Conservation (phyloP, 2,113 vertebrate genomes). For the Tupaia chinensis region DNA sequence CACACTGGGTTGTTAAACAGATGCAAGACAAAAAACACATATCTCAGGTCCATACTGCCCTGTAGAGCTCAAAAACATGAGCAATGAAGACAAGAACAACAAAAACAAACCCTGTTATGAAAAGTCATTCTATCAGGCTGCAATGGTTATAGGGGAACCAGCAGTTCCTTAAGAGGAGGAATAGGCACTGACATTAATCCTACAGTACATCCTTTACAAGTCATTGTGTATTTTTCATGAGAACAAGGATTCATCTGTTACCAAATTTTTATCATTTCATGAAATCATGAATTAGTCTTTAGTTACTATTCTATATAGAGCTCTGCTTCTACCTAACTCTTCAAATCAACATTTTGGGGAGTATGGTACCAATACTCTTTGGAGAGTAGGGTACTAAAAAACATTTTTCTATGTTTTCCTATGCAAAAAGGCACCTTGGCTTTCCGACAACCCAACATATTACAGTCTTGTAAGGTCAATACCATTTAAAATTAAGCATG, state of each 20-base stretch:
- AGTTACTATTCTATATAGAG: not conserved
- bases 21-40: not conserved
- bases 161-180: not conserved
- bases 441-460: no score
- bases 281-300: not conserved
- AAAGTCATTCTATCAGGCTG: not conserved
- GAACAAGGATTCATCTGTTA: not conserved
- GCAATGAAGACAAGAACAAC: not conserved
- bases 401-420: no score
- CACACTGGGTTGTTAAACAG: not conserved
- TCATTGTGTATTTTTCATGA: not conserved
- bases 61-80: not conserved
- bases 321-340: not conserved
- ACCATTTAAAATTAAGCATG: slow-evolving; percentile 32
- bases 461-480: not conserved
- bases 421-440: no score
- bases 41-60: not conserved
- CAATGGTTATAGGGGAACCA: not conserved
- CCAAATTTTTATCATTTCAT: not conserved
- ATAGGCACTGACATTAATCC: not conserved
- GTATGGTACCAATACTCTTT: not conserved
- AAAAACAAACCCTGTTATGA: not conserved
- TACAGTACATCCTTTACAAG: not conserved
- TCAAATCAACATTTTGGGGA: not conserved
- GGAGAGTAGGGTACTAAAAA: no score